Evolutionary conservation across 2,888 invertebrate species (phyloP).

Genomic region (Sarcophaga caerulescens): DNA sequence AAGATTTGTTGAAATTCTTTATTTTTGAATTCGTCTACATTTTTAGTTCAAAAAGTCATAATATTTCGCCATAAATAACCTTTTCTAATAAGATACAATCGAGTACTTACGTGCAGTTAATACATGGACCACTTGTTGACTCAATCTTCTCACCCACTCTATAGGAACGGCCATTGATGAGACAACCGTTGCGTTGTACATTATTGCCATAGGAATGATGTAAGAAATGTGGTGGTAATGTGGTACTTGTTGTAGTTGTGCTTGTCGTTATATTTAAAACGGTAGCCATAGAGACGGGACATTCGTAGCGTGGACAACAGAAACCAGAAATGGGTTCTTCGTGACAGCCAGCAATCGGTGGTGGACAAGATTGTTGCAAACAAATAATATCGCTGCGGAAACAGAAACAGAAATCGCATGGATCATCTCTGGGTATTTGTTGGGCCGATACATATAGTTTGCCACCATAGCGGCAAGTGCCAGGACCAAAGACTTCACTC

Average conservation of each 20-base stretch:
- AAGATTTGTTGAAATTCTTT: not conserved
- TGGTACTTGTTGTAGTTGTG: slow-evolving; percentile 92
- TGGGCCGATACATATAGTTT: slow-evolving; percentile 96
- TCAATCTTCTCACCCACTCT: slow-evolving; percentile 92
- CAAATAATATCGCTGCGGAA: slow-evolving; percentile 98
- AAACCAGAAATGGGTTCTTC: slow-evolving; percentile 96
- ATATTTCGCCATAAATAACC: too few relatives aligned
- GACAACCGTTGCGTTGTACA: slow-evolving; percentile 87
- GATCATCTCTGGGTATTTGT: slow-evolving; percentile 96
- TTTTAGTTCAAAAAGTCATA: too few relatives aligned
- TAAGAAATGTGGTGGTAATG: slow-evolving; percentile 91
- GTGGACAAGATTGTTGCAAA: slow-evolving; percentile 96
- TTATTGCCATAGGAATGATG: slow-evolving; percentile 90
- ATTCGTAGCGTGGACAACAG: slow-evolving; percentile 97
- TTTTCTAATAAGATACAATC: too few relatives aligned
- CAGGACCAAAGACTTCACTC: slow-evolving; percentile 90
- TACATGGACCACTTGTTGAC: slow-evolving; percentile 94
- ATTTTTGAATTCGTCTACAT: too few relatives aligned
- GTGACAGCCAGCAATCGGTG: slow-evolving; percentile 94
- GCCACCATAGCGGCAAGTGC: slow-evolving; percentile 95
- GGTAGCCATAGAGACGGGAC: slow-evolving; percentile 93
- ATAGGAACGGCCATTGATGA: slow-evolving; percentile 92
- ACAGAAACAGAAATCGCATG: slow-evolving; percentile 98
- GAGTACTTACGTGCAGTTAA: slow-evolving; percentile 94
- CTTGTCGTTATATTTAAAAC: slow-evolving; percentile 92